These are phyloP conservation scores for Molanna angustata DNA, from an alignment of 2,888 invertebrate species.

Conservation along the genomic window DNA sequence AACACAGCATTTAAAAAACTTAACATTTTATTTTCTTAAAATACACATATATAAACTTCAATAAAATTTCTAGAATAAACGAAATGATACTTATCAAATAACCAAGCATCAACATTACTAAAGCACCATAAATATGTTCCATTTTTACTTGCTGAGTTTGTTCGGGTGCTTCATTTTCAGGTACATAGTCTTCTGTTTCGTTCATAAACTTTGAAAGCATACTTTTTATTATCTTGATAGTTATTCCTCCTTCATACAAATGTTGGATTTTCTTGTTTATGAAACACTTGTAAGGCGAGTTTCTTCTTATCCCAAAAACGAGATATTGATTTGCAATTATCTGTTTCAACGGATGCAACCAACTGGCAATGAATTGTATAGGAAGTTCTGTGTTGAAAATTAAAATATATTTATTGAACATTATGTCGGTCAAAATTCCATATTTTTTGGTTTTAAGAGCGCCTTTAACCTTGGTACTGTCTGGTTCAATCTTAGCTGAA, in stretches of 20 bases:
- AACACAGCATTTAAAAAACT: too few species aligned
- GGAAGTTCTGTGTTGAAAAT: not conserved
- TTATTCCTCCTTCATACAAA: conserved; percentile 14
- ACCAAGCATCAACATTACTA: too few species aligned
- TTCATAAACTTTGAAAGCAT: too few species aligned
- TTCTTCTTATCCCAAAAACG: conserved; percentile 11
- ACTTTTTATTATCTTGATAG: too few species aligned
- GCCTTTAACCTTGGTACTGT: not conserved
- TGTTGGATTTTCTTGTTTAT: conserved; percentile 10
- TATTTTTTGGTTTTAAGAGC: not conserved
- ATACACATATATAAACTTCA: too few species aligned
- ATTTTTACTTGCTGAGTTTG: too few species aligned
- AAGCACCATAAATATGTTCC: too few species aligned
- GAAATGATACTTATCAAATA: too few species aligned
- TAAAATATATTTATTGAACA: conserved; percentile 9
- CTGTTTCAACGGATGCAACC: conserved; percentile 10
- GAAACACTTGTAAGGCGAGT: conserved; percentile 17
- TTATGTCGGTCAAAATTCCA: conserved; percentile 11
- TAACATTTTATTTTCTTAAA: too few species aligned
- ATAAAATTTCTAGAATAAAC: too few species aligned
- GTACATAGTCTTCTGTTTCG: too few species aligned
- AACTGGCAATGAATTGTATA: not conserved
- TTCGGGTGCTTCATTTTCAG: too few species aligned
- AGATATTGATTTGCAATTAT: conserved; percentile 5
- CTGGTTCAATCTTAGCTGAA: not conserved